A percentile compares a stretch with the other conserved stretches of the same genome.
Evolutionary conservation across 2,113 vertebrate genomes (phyloP).

Genomic region (Pseudonaja textilis): DNA sequence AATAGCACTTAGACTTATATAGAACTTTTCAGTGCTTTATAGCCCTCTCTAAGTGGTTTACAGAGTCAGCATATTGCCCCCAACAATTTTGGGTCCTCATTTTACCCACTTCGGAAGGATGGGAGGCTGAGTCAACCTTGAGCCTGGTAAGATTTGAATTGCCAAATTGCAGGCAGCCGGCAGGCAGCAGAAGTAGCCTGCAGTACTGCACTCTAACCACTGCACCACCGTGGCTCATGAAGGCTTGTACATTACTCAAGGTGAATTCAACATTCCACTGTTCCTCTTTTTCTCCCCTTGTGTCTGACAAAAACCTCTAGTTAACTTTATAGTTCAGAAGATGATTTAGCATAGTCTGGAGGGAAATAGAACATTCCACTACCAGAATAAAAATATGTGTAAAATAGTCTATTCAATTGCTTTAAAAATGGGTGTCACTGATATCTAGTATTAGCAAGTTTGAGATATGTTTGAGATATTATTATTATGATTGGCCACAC

Average conservation of each 20-base stretch:
- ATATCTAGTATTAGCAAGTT: not conserved
- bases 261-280: not conserved
- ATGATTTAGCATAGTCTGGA: not conserved
- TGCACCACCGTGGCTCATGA: too few species aligned
- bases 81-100: too few species aligned
- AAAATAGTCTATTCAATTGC: not conserved
- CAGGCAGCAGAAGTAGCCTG: too few species aligned
- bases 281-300: not conserved
- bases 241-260: not conserved
- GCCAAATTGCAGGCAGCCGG: too few species aligned
- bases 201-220: too few species aligned
- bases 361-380: not conserved
- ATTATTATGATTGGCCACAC: not conserved
- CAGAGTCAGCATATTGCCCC: too few species aligned
- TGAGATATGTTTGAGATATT: not conserved
- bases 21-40: too few species aligned
- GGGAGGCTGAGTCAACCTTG: too few species aligned
- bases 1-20: too few species aligned
- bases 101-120: too few species aligned
- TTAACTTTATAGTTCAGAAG: not conserved
- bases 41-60: too few species aligned
- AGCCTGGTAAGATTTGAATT: too few species aligned
- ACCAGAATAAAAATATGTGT: not conserved
- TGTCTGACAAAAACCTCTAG: not conserved
- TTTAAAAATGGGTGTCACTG: not conserved